These are phyloP conservation scores for Pseudococcus jackbeardsleyi DNA, from an alignment of 2,888 invertebrate genomes.

Conservation along the genomic window DNA sequence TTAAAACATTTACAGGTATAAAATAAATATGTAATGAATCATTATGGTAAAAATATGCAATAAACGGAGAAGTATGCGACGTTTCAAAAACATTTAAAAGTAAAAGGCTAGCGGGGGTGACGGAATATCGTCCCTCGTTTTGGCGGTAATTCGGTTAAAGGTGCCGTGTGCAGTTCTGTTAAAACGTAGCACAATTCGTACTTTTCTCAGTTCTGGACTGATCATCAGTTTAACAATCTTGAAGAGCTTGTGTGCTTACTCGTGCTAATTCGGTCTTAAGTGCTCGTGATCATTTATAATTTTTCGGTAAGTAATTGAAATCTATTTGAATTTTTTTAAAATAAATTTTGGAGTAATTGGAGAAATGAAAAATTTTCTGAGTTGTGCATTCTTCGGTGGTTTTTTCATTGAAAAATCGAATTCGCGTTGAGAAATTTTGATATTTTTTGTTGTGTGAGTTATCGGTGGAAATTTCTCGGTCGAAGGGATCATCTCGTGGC, in stretches of 20 bases:
- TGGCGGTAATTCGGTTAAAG: slow-evolving; percentile 55
- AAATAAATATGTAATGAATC: slow-evolving; percentile 60
- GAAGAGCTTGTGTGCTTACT: slow-evolving; percentile 25
- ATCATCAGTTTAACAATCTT: slow-evolving; percentile 43
- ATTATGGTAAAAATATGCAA: slow-evolving; percentile 61
- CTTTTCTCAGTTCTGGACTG: slow-evolving; percentile 58
- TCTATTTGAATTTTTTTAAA: background rate
- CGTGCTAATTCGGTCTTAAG: slow-evolving; percentile 34
- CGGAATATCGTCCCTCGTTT: slow-evolving; percentile 50
- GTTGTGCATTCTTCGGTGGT: background rate
- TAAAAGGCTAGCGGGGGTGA: slow-evolving; percentile 41
- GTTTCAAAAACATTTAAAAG: slow-evolving; percentile 56
- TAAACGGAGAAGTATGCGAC: slow-evolving; percentile 58
- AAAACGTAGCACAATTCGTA: slow-evolving; percentile 50
- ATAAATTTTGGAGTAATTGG: background rate
- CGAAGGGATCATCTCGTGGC: background rate
- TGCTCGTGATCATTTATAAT: slow-evolving; percentile 29
- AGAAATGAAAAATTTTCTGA: too few relatives aligned
- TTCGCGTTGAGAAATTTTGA: slow-evolving; percentile 7
- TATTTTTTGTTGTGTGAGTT: background rate
- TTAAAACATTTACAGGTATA: slow-evolving; percentile 54
- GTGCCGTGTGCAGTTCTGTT: slow-evolving; percentile 61
- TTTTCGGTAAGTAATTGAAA: slow-evolving; percentile 38
- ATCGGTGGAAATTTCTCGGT: background rate
- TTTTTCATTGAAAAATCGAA: background rate